Evolutionary conservation across 2,888 invertebrate species (phyloP).

Genomic region (Lymantria dispar): DNA sequence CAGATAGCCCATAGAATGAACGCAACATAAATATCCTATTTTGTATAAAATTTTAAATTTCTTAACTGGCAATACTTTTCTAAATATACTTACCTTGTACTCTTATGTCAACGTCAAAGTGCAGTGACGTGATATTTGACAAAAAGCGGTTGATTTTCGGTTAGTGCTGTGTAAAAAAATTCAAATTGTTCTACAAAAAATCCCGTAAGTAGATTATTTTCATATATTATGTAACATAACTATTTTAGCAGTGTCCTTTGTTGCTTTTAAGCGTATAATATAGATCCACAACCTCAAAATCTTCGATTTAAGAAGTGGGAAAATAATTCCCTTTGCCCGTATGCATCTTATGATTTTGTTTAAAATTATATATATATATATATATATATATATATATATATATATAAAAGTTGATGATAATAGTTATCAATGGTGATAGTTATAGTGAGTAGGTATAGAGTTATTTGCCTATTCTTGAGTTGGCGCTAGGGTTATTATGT

Average conservation of each 20-base stretch:
- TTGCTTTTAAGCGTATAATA: background rate
- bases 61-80: too few species aligned
- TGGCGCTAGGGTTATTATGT: too few species aligned
- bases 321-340: constrained; percentile 1
- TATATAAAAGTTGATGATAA: background rate
- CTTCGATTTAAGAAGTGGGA: constrained; percentile 2
- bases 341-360: too few species aligned
- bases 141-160: constrained; percentile 7
- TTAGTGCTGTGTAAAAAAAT: constrained; percentile 10
- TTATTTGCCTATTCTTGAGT: too few species aligned
- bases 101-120: too few species aligned
- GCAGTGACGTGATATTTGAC: too few species aligned
- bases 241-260: background rate
- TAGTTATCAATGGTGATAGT: background rate
- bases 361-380: background rate
- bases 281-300: too few species aligned
- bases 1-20: too few species aligned
- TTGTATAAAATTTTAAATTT: too few species aligned
- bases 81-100: too few species aligned
- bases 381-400: too few species aligned
- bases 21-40: too few species aligned
- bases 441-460: background rate
- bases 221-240: background rate
- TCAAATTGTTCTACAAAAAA: background rate
- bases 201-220: background rate